Evolutionary conservation across 2,888 invertebrate genomes (phyloP).

Genomic region (Drosophila fulvimacula): DNA sequence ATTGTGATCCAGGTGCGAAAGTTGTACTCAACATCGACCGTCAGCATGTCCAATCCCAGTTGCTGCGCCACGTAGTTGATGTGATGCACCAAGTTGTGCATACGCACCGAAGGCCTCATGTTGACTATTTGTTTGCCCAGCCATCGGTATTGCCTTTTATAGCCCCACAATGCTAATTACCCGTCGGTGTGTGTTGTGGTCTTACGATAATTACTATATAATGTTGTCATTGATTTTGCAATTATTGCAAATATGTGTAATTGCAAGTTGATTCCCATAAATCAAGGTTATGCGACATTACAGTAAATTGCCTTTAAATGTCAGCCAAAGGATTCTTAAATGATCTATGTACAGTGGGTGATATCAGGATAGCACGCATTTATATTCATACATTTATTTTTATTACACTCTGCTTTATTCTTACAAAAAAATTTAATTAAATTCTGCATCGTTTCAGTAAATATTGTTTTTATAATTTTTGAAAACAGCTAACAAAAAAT

Average conservation of each 20-base stretch:
- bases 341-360: neutral
- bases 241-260: constrained; percentile 37
- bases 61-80: constrained; percentile 37
- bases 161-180: constrained; percentile 34
- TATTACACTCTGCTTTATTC: neutral
- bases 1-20: constrained; percentile 38
- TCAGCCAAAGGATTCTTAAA: neutral
- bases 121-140: constrained; percentile 18
- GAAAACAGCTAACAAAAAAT: too few relatives aligned
- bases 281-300: constrained; percentile 27
- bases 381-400: neutral
- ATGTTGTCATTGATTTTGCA: constrained; percentile 32
- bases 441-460: too few relatives aligned
- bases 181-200: constrained; percentile 2
- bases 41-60: constrained; percentile 54
- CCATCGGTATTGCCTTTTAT: constrained; percentile 40
- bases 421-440: neutral
- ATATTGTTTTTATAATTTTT: too few relatives aligned
- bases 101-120: constrained; percentile 32
- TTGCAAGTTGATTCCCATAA: constrained; percentile 32
- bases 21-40: constrained; percentile 8
- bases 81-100: constrained; percentile 22
- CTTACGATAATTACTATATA: constrained; percentile 19
- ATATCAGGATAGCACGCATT: neutral
- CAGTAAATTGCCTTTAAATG: constrained; percentile 5